Evolutionary conservation across 2,888 invertebrate species (phyloP).

Genomic region (Drosophila recens): DNA sequence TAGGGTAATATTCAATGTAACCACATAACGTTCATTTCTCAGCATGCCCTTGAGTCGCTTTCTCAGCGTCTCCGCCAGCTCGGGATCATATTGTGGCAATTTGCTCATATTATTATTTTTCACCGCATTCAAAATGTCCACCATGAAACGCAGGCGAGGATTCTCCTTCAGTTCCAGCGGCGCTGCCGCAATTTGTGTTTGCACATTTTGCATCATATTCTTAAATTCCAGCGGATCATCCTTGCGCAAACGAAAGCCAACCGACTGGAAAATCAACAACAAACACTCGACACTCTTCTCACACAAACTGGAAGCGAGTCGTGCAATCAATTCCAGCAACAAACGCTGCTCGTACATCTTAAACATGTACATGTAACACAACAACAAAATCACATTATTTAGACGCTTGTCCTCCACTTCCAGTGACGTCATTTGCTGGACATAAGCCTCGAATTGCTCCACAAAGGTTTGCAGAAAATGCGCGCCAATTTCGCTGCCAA

Average conservation of each 20-base stretch:
- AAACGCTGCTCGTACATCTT: slow-evolving; percentile 92
- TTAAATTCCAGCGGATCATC: slow-evolving; percentile 94
- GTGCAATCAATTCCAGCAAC: slow-evolving; percentile 92
- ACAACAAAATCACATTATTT: slow-evolving; percentile 92
- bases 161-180: slow-evolving; percentile 85
- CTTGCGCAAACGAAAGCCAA: slow-evolving; percentile 94
- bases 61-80: slow-evolving; percentile 92
- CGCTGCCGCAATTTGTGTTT: slow-evolving; percentile 86
- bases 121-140: slow-evolving; percentile 95
- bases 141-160: slow-evolving; percentile 93
- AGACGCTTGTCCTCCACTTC: slow-evolving; percentile 91
- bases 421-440: slow-evolving; percentile 84
- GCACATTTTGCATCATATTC: slow-evolving; percentile 89
- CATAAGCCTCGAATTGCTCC: slow-evolving; percentile 88
- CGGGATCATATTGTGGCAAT: slow-evolving; percentile 96
- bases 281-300: slow-evolving; percentile 95
- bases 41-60: slow-evolving; percentile 91
- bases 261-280: slow-evolving; percentile 90
- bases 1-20: slow-evolving; percentile 93
- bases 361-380: slow-evolving; percentile 94
- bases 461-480: slow-evolving; percentile 92
- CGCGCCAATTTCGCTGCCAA: slow-evolving; percentile 96
- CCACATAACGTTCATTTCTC: slow-evolving; percentile 91
- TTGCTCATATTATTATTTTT: slow-evolving; percentile 98
- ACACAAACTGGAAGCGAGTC: slow-evolving; percentile 87